Percentiles rank a stretch among this genome's conserved stretches.
phyloP scores from a whole-genome alignment of 1,140 invertebrate species.

The Notospermus geniculatus region DNA sequence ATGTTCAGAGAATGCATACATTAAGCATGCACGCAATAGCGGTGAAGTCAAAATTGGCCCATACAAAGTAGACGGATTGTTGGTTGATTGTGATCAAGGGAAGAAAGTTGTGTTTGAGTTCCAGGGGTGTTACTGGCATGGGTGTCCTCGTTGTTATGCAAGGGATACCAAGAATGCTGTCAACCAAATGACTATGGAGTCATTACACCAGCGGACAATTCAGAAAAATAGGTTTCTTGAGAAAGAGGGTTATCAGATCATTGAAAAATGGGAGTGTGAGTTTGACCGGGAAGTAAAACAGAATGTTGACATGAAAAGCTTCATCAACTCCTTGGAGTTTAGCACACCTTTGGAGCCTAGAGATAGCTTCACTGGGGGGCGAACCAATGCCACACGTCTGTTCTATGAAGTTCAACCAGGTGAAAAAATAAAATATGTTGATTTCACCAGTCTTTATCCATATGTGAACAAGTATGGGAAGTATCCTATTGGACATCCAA shows the following conservation, averaged over 20 bases:
- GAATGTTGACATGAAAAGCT: conserved; percentile 8
- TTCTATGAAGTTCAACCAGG: conserved; percentile 30
- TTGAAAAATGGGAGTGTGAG: conserved; percentile 30
- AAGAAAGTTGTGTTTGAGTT: conserved; percentile 25
- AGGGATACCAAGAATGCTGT: conserved; percentile 11
- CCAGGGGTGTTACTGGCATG: conserved; percentile 31
- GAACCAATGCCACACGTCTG: conserved; percentile 41
- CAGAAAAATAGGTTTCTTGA: conserved; percentile 17
- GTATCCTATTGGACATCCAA: conserved; percentile 50
- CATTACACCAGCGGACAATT: conserved; percentile 18
- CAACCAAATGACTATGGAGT: conserved; percentile 13
- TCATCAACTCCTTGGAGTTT: conserved; percentile 18
- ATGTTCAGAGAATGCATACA: conserved; percentile 13
- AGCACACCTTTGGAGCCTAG: conserved; percentile 23
- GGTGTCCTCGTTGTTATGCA: conserved; percentile 28
- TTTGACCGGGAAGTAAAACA: conserved; percentile 20
- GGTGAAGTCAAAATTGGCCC: conserved; percentile 16
- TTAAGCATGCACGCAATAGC: conserved; percentile 21
- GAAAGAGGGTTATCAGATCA: conserved; percentile 14
- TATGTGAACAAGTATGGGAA: conserved; percentile 17
- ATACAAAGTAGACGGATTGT: conserved; percentile 20
- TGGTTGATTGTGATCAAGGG: not conserved
- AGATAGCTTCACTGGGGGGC: conserved; percentile 47
- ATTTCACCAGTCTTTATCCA: conserved; percentile 49
- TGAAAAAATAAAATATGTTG: conserved; percentile 49